Evolutionary conservation across 2,113 vertebrate species (phyloP).

Genomic region (Galeopterus variegatus): DNA sequence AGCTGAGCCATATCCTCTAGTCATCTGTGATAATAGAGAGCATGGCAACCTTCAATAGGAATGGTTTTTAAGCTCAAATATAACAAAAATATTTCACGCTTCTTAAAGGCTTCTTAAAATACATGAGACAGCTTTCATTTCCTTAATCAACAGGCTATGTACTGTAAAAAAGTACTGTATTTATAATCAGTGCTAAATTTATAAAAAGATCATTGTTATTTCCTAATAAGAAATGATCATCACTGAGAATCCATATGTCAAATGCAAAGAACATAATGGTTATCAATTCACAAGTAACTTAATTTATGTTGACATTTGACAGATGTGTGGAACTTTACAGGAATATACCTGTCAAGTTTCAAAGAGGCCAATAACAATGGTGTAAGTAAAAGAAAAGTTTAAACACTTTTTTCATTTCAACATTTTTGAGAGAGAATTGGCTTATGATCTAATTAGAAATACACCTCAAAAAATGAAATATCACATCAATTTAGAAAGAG

Average conservation of each 20-base stretch:
- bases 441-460: constrained; percentile 78
- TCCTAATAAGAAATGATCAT: constrained; percentile 72
- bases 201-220: constrained; percentile 30
- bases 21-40: not conserved
- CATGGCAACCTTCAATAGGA: not conserved
- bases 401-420: constrained; percentile 76
- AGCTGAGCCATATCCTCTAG: not conserved
- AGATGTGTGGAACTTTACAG: constrained; percentile 76
- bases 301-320: constrained; percentile 69
- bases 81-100: constrained; percentile 38
- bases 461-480: constrained; percentile 69
- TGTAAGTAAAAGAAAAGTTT: constrained; percentile 70
- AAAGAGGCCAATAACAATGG: constrained; percentile 72
- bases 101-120: constrained; percentile 61
- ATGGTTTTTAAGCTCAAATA: not conserved
- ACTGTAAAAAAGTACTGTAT: constrained; percentile 16
- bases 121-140: constrained; percentile 10
- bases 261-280: constrained; percentile 66
- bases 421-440: constrained; percentile 38
- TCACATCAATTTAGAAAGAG: not conserved
- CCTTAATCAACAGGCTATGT: constrained; percentile 20
- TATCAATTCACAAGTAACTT: constrained; percentile 62
- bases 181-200: constrained; percentile 53
- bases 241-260: not conserved
- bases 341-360: constrained; percentile 75